Conservation (phyloP, 2,113 vertebrate genomes). For the Pardalotus punctatus region DNA sequence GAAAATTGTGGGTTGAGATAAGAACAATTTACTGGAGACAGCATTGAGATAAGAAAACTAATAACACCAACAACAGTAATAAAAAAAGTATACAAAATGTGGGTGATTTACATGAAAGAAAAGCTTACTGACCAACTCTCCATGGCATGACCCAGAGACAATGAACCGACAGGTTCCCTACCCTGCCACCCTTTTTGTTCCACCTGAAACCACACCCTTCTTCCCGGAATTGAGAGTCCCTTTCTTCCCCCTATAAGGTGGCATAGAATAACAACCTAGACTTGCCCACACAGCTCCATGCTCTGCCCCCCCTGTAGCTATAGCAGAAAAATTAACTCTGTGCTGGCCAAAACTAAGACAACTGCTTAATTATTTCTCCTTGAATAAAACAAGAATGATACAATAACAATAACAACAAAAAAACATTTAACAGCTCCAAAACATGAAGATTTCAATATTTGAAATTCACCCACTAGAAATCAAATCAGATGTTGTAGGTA, state of each 20-base stretch:
- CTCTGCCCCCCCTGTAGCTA: not conserved
- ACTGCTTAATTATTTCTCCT: not conserved
- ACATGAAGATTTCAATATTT: not conserved
- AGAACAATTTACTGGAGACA: not conserved
- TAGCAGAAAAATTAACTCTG: not conserved
- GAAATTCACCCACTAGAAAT: not conserved
- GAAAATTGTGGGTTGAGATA: not conserved
- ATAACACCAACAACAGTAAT: not conserved
- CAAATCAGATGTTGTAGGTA: not conserved
- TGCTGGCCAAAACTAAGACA: not conserved
- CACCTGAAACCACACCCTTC: not conserved
- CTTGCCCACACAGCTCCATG: not conserved
- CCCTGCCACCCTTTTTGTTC: rapidly evolving
- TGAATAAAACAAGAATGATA: not conserved
- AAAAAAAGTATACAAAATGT: not conserved
- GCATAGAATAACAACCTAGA: not conserved
- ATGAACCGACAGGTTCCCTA: not conserved
- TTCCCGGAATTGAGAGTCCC: rapidly evolving
- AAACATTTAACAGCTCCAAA: not conserved
- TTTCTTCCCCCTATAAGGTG: not conserved
- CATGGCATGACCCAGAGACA: not conserved
- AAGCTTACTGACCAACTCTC: rapidly evolving
- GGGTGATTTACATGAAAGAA: not conserved
- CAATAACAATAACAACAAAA: not conserved
- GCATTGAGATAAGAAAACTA: not conserved